phyloP scores from a whole-genome alignment of 2,888 invertebrate genomes.

The Xylocampa areola region DNA sequence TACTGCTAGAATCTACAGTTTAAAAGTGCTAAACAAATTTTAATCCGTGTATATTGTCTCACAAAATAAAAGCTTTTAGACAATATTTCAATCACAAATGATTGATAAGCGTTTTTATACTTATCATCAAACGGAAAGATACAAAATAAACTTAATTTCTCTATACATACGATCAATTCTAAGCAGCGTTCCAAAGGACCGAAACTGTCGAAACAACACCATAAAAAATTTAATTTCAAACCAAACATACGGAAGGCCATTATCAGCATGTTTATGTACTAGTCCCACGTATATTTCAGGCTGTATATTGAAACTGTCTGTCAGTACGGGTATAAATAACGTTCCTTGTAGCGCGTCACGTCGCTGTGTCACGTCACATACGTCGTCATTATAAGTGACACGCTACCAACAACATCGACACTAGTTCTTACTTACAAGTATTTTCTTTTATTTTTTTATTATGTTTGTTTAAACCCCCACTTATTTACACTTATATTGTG shows the following conservation, averaged over 20 bases:
- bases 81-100: slow-evolving; percentile 15
- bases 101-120: slow-evolving; percentile 6
- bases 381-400: slow-evolving; percentile 34
- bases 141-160: no score
- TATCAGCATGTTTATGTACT: neutral
- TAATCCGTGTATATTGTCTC: no score
- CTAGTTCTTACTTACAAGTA: neutral
- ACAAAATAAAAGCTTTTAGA: neutral
- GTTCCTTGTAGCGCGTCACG: slow-evolving; percentile 22
- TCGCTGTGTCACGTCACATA: slow-evolving; percentile 13
- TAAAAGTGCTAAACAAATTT: no score
- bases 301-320: slow-evolving; percentile 24
- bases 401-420: slow-evolving; percentile 4
- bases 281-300: neutral
- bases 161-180: no score
- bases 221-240: no score
- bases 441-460: neutral
- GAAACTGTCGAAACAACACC: no score
- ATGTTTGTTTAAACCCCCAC: neutral
- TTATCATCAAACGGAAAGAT: no score
- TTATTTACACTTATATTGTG: no score
- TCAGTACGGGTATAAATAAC: slow-evolving; percentile 16
- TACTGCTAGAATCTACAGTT: no score
- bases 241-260: neutral
- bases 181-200: no score